Evolutionary conservation across 2,797 vertebrate species (phyloP).

Genomic region (Myotis pilosus): DNA sequence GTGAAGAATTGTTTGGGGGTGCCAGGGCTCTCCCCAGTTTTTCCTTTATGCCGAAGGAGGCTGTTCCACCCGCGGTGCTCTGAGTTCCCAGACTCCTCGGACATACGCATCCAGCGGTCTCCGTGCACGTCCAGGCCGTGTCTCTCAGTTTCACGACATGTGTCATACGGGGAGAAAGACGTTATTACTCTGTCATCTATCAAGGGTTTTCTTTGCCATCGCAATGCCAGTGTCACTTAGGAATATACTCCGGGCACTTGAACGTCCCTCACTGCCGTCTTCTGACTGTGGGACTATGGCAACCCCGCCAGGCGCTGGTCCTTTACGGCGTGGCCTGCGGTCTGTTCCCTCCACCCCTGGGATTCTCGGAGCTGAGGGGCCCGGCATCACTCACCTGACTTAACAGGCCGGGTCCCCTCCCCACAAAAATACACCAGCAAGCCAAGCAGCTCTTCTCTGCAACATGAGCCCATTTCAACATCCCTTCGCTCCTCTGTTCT

Average conservation of each 20-base stretch:
- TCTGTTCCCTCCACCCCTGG: not conserved
- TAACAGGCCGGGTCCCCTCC: not conserved
- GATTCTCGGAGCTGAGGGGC: not conserved
- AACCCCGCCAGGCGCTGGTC: not conserved
- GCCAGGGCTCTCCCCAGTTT: not conserved
- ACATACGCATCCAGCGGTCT: not conserved
- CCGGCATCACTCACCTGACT: not conserved
- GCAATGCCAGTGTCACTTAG: not conserved
- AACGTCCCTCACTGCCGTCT: not conserved
- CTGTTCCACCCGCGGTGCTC: accelerated
- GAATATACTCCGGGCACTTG: not conserved
- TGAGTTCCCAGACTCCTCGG: not conserved
- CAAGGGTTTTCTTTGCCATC: not conserved
- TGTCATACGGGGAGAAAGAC: not conserved
- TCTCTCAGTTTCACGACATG: not conserved
- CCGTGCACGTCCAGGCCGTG: not conserved
- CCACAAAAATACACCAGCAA: not conserved
- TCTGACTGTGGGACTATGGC: not conserved
- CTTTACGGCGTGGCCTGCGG: not conserved
- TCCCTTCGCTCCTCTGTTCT: not conserved
- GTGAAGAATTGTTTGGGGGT: not conserved
- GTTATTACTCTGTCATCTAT: not conserved
- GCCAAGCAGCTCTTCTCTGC: not conserved
- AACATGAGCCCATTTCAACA: not conserved
- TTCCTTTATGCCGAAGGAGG: not conserved